Conservation (phyloP, 2,113 vertebrate species). For the Guaruba guarouba region DNA sequence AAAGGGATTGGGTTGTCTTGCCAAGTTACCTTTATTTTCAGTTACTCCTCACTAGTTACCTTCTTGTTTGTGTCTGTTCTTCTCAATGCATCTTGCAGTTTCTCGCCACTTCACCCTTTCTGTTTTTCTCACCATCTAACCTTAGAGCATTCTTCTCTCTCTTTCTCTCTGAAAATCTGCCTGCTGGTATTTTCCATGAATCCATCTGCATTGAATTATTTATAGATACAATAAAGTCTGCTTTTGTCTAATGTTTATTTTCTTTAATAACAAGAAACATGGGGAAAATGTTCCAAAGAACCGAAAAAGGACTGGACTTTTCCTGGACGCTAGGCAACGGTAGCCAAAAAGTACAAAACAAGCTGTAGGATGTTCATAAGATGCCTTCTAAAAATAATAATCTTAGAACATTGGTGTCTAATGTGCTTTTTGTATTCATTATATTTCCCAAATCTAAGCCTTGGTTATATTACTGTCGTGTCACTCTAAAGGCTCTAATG, state of each 20-base stretch:
- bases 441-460: neutral
- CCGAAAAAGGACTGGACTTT: constrained; percentile 66
- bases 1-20: neutral
- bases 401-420: neutral
- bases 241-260: constrained; percentile 79
- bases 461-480: neutral
- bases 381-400: constrained; percentile 61
- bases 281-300: constrained; percentile 71
- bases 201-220: constrained; percentile 79
- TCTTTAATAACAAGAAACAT: constrained; percentile 77
- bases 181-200: constrained; percentile 67
- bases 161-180: constrained; percentile 51
- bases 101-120: constrained; percentile 32
- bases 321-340: constrained; percentile 54
- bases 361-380: constrained; percentile 40
- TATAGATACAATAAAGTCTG: constrained; percentile 74
- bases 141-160: constrained; percentile 17
- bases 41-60: neutral
- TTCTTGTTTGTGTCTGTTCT: constrained; percentile 46
- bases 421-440: neutral
- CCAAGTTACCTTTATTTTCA: neutral
- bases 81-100: constrained; percentile 37
- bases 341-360: constrained; percentile 74
- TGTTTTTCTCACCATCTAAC: constrained; percentile 46
- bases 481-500: neutral